Evolutionary conservation across 2,888 invertebrate genomes (phyloP), one percentile per base, ranked within the genome.

Genomic region (Pristionchus exspectatus): DNA sequence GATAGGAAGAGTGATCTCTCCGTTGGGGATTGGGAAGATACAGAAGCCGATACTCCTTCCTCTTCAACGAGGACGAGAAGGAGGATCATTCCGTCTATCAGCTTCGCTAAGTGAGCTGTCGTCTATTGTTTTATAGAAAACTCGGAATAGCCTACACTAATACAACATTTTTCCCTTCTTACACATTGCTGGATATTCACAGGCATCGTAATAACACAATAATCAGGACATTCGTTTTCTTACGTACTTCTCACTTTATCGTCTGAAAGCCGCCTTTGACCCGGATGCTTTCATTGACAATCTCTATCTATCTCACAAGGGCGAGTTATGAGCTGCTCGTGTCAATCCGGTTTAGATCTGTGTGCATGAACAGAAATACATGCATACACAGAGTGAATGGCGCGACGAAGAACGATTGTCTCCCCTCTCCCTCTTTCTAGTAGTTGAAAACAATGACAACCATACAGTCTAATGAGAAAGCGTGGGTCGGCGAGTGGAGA

Each of bases 1-100:
- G 93, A 93, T 72, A 91, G 93, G 10, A 90, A 91, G 21, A 92
- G 92, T 50, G 90, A 92, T 89, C 88, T 91, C 50, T 93, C 93
- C 21, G 91, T 91, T 38, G 90, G 91, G 56, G 92, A 92, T 69
- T 91, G 92, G 88, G 91, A 90, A n/a, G 89, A 91, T 77, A 56
- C 83, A 14, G 69, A 56, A 14, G 38, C 21, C n/a, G 50, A 38
- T 4, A 10, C 89, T 16, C 24, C 89, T 16, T 85, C 89, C 24
- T 59, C 89, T 2, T 66, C 83, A 7, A 38, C 89, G 24, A 44
- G 44, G 1, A 59, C 30, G 33, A 24, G 63, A n/a, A n/a, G 85
- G 27, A 18, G 83, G n/a, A 81, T 56, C 72, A 87, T 87, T 30
- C 87, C 87, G 14, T 21, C 72, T 0, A 33, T 74, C 24, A 88